Percentiles rank a stretch among this genome's conserved stretches.
Conservation (phyloP, 2,888 invertebrate genomes). For the Trachelus tabidus region DNA sequence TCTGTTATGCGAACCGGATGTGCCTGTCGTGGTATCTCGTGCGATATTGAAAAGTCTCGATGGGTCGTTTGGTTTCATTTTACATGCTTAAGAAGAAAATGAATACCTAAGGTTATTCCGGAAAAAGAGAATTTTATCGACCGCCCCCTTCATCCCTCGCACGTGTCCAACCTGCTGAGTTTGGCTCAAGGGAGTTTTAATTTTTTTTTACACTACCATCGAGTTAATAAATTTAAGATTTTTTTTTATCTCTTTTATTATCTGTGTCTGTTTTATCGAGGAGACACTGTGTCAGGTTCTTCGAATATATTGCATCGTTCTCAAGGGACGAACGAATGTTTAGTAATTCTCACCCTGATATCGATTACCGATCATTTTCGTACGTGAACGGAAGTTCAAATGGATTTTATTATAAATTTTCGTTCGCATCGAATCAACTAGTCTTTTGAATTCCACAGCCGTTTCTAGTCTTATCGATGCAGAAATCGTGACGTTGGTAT, state of each 20-base stretch:
- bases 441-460: neutral
- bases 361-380: neutral
- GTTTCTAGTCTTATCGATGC: neutral
- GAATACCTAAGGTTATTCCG: neutral
- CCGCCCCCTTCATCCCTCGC: neutral
- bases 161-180: neutral
- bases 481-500: neutral
- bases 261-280: conserved; percentile 3
- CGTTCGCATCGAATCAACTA: neutral
- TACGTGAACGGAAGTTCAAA: neutral
- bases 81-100: neutral
- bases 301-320: conserved; percentile 39
- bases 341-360: neutral
- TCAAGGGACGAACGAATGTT: conserved; percentile 19
- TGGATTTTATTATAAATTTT: neutral
- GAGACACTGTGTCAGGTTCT: neutral
- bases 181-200: neutral
- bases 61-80: conserved; percentile 9
- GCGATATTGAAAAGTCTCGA: conserved; percentile 39
- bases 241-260: conserved; percentile 1
- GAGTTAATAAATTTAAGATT: neutral
- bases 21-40: conserved; percentile 32
- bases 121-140: neutral
- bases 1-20: conserved; percentile 33
- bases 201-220: neutral